phyloP scores from a whole-genome alignment of 2,888 invertebrate genomes.

The Marronus borbonicus region DNA sequence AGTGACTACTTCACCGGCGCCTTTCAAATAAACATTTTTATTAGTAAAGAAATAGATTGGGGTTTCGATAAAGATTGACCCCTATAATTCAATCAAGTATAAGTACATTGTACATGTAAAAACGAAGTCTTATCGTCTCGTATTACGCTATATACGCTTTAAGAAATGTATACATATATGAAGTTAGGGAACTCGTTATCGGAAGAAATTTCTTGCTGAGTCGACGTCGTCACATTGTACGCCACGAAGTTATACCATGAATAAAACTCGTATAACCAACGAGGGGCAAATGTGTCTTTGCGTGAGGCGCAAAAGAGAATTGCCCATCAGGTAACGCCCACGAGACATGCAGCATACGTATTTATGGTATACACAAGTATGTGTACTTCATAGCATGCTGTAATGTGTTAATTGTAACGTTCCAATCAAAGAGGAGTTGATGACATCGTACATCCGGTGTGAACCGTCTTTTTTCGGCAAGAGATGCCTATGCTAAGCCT shows the following conservation, averaged over 20 bases:
- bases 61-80: slow-evolving; percentile 47
- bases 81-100: slow-evolving; percentile 49
- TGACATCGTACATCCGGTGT: slow-evolving; percentile 62
- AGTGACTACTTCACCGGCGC: slow-evolving; percentile 40
- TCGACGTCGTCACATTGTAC: not conserved
- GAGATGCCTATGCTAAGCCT: slow-evolving; percentile 17
- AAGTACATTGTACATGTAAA: not conserved
- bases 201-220: not conserved
- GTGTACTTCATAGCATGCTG: not conserved
- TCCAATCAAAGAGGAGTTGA: slow-evolving; percentile 45
- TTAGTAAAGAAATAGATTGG: slow-evolving; percentile 49
- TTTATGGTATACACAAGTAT: not conserved
- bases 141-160: slow-evolving; percentile 4
- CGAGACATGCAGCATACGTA: not conserved
- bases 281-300: too few species aligned
- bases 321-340: too few species aligned
- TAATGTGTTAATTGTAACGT: slow-evolving; percentile 44
- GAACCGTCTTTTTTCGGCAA: slow-evolving; percentile 58
- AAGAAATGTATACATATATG: not conserved
- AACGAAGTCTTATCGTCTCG: slow-evolving; percentile 21
- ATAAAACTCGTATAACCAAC: too few species aligned
- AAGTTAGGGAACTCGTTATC: not conserved
- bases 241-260: not conserved
- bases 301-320: too few species aligned
- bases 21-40: slow-evolving; percentile 48